Conservation (phyloP, 1,140 invertebrate genomes). For the Philotrypesis tridentata region DNA sequence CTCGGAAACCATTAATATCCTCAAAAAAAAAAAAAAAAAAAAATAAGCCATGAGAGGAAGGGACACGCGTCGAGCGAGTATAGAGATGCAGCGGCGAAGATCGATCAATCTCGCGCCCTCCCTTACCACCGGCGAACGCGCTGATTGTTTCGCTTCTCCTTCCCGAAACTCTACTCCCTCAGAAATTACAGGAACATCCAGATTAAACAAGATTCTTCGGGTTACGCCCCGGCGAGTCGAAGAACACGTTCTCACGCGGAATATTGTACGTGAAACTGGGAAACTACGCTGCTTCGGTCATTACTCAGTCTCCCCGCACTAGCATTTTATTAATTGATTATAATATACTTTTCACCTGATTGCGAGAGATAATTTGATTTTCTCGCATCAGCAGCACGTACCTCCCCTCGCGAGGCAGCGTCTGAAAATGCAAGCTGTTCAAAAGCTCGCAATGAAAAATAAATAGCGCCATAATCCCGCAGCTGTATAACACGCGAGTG, state of each 20-base stretch:
- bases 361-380: background rate
- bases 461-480: background rate
- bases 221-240: background rate
- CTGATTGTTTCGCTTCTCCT: conserved; percentile 27
- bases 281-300: background rate
- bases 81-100: background rate
- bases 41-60: background rate
- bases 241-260: conserved; percentile 26
- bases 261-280: background rate
- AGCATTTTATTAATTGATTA: background rate
- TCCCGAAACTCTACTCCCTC: conserved; percentile 16
- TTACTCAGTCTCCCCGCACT: background rate
- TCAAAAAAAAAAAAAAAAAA: conserved; percentile 13
- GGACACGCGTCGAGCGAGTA: conserved; percentile 20
- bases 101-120: conserved; percentile 30
- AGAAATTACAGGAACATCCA: conserved; percentile 32
- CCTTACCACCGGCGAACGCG: background rate
- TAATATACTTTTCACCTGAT: background rate
- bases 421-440: no score
- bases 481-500: background rate
- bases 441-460: background rate
- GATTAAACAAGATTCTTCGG: conserved; percentile 19
- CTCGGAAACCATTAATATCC: conserved; percentile 44
- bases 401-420: no score
- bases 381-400: no score